A percentile compares a stretch with the other conserved stretches of the same genome.
Evolutionary conservation across 2,113 vertebrate species (phyloP).

Genomic region (Cyanoliseus patagonus): DNA sequence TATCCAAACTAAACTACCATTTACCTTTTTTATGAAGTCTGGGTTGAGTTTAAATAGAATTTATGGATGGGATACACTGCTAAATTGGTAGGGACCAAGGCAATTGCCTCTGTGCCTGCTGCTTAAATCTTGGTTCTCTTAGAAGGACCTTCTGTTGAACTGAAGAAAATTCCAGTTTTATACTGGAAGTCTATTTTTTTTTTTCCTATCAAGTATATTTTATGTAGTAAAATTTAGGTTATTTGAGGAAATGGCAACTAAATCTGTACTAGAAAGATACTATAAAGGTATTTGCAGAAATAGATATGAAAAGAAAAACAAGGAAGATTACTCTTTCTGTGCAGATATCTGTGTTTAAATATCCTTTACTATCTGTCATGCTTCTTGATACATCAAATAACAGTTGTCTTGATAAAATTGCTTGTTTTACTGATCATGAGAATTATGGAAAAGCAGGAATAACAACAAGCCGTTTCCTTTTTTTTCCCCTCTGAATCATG

Average conservation of each 20-base stretch:
- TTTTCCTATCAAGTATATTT: background rate
- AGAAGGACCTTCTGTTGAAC: background rate
- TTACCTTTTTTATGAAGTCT: conserved; percentile 1
- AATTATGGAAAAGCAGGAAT: background rate
- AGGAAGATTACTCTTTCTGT: background rate
- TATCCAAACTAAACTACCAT: background rate
- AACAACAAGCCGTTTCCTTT: background rate
- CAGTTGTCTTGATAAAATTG: background rate
- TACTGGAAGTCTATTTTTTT: background rate
- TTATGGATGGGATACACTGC: background rate
- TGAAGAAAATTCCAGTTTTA: background rate
- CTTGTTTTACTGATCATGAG: background rate
- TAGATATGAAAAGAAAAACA: background rate
- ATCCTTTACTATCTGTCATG: background rate
- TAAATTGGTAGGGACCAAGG: background rate
- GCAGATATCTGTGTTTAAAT: background rate
- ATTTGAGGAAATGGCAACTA: background rate
- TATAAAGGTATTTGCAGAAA: background rate
- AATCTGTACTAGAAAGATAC: background rate
- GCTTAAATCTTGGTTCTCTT: background rate
- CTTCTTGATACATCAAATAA: background rate
- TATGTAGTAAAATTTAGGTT: background rate
- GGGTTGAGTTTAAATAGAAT: background rate
- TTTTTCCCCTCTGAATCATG: background rate
- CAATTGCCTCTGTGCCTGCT: background rate